Percentiles rank a stretch among this genome's conserved stretches.
These are phyloP conservation scores for Brachyptera putata DNA, from an alignment of 2,888 invertebrate genomes.

Conservation along the genomic window DNA sequence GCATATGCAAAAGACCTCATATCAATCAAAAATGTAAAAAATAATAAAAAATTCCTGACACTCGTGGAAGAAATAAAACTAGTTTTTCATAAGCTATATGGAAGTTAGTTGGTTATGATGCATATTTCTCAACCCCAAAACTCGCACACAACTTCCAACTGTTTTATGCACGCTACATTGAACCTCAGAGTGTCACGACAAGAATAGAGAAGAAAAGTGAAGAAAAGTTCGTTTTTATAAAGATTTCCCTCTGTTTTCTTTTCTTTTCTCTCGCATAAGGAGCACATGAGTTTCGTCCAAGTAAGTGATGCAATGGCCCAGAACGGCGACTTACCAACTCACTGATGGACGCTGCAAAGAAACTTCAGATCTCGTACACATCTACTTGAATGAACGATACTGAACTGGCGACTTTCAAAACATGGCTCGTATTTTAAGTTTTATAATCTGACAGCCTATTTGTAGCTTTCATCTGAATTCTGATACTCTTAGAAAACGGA, in stretches of 20 bases:
- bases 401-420: not conserved
- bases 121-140: slow-evolving; percentile 7
- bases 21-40: not conserved
- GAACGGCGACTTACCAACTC: slow-evolving; percentile 17
- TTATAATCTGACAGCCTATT: slow-evolving; percentile 17
- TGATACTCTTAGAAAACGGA: not conserved
- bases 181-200: slow-evolving; percentile 17
- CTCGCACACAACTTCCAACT: slow-evolving; percentile 22
- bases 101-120: slow-evolving; percentile 21
- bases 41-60: slow-evolving; percentile 1
- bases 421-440: slow-evolving; percentile 6
- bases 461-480: slow-evolving; percentile 10
- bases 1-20: not conserved
- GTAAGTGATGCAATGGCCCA: slow-evolving; percentile 23
- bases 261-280: not conserved
- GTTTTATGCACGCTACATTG: slow-evolving; percentile 27
- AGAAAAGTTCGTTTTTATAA: slow-evolving; percentile 20
- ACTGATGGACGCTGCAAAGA: not conserved
- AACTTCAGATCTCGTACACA: not conserved
- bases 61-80: slow-evolving; percentile 15
- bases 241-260: slow-evolving; percentile 7
- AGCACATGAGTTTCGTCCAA: slow-evolving; percentile 7
- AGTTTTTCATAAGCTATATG: slow-evolving; percentile 11
- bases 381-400: not conserved
- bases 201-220: slow-evolving; percentile 2